phyloP scores from a whole-genome alignment of 2,797 vertebrate genomes.

The Clarias pachynema region DNA sequence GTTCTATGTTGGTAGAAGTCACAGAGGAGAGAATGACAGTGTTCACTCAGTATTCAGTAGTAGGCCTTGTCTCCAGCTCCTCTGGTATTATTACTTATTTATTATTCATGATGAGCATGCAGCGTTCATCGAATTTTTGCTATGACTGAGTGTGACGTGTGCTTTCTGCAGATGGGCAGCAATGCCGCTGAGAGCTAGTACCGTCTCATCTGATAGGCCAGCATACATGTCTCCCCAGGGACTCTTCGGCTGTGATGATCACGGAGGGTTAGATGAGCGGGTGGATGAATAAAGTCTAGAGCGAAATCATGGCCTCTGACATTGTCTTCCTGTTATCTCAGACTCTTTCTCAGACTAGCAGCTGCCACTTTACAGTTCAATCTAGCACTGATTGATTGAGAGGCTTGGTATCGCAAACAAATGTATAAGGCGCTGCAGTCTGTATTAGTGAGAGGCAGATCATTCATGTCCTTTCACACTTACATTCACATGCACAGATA shows the following conservation, averaged over 20 bases:
- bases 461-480: constrained; percentile 30
- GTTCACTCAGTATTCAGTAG: constrained; percentile 56
- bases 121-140: constrained; percentile 42
- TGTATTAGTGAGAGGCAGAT: constrained; percentile 43
- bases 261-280: constrained; percentile 1
- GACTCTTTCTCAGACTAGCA: constrained; percentile 31
- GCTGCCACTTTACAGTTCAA: constrained; percentile 47
- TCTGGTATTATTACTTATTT: constrained; percentile 59
- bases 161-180: constrained; percentile 47
- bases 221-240: constrained; percentile 40
- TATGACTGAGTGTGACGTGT: constrained; percentile 56
- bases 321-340: constrained; percentile 28
- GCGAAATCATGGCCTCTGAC: constrained; percentile 44
- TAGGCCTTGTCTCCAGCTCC: constrained; percentile 53
- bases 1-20: constrained; percentile 20
- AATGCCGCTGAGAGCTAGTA: constrained; percentile 18
- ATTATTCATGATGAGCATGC: constrained; percentile 56
- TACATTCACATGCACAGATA: constrained; percentile 13
- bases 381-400: constrained; percentile 66
- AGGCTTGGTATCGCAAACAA: constrained; percentile 47
- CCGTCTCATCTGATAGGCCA: constrained; percentile 44
- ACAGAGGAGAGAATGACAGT: constrained; percentile 28
- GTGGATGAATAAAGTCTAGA: constrained; percentile 20
- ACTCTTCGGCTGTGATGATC: background rate
- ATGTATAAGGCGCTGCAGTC: constrained; percentile 46